Percentiles rank a stretch among this genome's conserved stretches.
Evolutionary conservation across 2,113 vertebrate species (phyloP).

Genomic region (Pavo muticus): DNA sequence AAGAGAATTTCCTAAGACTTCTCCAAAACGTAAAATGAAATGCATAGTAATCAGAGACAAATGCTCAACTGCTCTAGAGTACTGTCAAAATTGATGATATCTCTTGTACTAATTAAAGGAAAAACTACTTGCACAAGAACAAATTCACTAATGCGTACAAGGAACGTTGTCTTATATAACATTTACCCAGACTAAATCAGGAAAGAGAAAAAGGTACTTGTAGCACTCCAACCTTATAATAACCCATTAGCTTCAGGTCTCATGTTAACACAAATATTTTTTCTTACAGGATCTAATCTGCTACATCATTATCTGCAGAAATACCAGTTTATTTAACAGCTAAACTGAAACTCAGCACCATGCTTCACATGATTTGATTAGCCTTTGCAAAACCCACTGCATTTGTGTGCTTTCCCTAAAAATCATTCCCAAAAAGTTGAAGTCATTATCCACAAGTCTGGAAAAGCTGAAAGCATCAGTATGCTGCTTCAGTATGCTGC

Average conservation of each 20-base stretch:
- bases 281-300: not conserved
- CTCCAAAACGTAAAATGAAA: not conserved
- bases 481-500: fast-evolving
- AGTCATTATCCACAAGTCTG: not conserved
- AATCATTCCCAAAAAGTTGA: not conserved
- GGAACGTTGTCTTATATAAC: not conserved
- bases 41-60: not conserved
- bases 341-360: not conserved
- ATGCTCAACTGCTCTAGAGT: not conserved
- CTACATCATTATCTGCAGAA: not conserved
- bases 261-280: not conserved
- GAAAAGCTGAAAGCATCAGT: not conserved
- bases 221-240: not conserved
- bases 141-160: not conserved
- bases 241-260: not conserved
- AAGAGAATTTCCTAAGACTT: not conserved
- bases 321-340: not conserved
- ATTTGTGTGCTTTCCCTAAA: not conserved
- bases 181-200: not conserved
- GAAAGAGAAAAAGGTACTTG: not conserved
- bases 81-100: not conserved
- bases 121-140: not conserved
- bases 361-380: not conserved
- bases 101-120: not conserved
- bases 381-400: not conserved